These are phyloP conservation scores for Drosophila tani DNA, from an alignment of 1,140 invertebrate genomes.

Conservation along the genomic window DNA sequence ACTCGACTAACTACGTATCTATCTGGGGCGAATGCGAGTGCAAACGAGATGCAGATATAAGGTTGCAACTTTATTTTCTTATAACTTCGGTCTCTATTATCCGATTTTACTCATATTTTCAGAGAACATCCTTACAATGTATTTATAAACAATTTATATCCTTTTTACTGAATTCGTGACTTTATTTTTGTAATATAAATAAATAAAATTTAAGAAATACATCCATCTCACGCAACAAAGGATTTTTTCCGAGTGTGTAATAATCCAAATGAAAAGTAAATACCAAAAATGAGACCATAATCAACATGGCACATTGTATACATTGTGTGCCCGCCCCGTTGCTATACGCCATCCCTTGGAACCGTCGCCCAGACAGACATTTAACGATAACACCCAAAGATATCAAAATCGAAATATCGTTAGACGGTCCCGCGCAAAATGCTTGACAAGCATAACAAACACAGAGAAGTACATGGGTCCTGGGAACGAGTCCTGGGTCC, in stretches of 20 bases:
- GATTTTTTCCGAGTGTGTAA: constrained; percentile 20
- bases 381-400: constrained; percentile 83
- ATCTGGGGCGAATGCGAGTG: no score
- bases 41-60: background rate
- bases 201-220: background rate
- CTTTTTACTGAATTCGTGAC: background rate
- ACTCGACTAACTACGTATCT: background rate
- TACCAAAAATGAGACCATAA: constrained; percentile 78
- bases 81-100: background rate
- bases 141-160: background rate
- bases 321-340: constrained; percentile 2
- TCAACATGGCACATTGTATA: constrained; percentile 67
- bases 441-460: constrained; percentile 84
- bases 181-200: background rate
- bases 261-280: constrained; percentile 74
- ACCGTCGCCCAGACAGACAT: constrained; percentile 59
- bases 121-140: background rate
- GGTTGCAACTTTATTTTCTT: no score
- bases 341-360: background rate
- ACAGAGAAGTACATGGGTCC: constrained; percentile 66
- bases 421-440: constrained; percentile 70
- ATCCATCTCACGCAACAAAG: no score
- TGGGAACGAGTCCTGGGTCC: constrained; percentile 18
- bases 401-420: constrained; percentile 82
- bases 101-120: background rate